Conservation (phyloP, 1,140 invertebrate genomes). For the Eueides isabella region DNA sequence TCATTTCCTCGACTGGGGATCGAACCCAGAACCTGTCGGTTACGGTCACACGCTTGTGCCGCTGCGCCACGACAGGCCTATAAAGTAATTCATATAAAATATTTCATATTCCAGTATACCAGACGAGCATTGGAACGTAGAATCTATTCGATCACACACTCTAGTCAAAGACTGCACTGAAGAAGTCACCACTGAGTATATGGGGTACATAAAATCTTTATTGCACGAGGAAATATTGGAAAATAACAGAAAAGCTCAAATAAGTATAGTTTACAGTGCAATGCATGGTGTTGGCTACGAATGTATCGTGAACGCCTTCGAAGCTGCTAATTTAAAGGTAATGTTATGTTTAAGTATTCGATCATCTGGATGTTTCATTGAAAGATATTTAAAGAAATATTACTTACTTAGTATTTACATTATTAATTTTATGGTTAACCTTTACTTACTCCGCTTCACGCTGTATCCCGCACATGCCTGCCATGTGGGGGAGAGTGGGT, state of each 20-base stretch:
- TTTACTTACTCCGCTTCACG: too few relatives aligned
- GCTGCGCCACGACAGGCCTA: too few relatives aligned
- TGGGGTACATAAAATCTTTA: conserved; percentile 82
- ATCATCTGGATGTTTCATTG: too few relatives aligned
- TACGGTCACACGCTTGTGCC: too few relatives aligned
- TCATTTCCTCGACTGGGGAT: too few relatives aligned
- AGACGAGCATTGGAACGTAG: conserved; percentile 71
- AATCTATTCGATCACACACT: conserved; percentile 69
- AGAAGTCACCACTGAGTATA: conserved; percentile 87
- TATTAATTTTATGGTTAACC: too few relatives aligned
- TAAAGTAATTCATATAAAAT: not conserved
- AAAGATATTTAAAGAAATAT: too few relatives aligned
- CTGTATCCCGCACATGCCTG: too few relatives aligned
- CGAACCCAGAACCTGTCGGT: too few relatives aligned
- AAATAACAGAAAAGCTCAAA: conserved; percentile 84
- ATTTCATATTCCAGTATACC: conserved; percentile 57
- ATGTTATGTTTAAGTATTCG: not conserved
- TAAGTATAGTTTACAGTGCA: conserved; percentile 95
- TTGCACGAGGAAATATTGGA: conserved; percentile 80
- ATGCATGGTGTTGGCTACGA: conserved; percentile 98
- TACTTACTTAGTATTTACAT: too few relatives aligned
- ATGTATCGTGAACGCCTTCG: conserved; percentile 90
- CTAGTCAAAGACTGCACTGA: conserved; percentile 83
- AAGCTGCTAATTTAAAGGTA: conserved; percentile 89
- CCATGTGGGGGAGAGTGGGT: too few relatives aligned